Conservation (phyloP, 2,888 invertebrate species). For the Pteria penguin region DNA sequence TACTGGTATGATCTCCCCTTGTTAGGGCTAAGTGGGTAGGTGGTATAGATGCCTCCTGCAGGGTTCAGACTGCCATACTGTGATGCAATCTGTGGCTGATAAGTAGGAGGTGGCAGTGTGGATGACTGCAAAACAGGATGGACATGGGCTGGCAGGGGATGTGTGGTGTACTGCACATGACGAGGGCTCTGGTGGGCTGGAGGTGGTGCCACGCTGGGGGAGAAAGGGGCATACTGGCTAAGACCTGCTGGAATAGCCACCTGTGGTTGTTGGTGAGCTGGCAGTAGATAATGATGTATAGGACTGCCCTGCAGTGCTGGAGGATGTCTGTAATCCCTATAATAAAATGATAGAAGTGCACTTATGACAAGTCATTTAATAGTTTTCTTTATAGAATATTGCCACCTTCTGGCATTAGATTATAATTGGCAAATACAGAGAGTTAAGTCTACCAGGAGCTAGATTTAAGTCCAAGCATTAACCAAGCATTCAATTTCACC, state of each 20-base stretch:
- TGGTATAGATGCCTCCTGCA: conserved; percentile 84
- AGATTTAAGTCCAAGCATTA: too few species aligned
- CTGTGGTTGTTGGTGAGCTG: conserved; percentile 77
- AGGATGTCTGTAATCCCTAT: conserved; percentile 83
- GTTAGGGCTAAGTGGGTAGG: conserved; percentile 85
- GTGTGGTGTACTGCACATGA: conserved; percentile 83
- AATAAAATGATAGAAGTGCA: conserved; percentile 38
- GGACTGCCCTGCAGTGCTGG: conserved; percentile 68
- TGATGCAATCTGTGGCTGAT: conserved; percentile 69
- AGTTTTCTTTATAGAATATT: not conserved
- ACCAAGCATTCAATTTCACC: too few species aligned
- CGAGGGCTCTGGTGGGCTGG: conserved; percentile 89
- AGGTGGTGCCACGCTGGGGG: conserved; percentile 85
- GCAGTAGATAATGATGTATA: conserved; percentile 78
- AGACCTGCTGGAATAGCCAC: conserved; percentile 69
- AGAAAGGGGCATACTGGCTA: conserved; percentile 73
- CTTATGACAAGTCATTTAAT: too few species aligned
- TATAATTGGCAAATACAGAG: not conserved
- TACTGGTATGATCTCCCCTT: conserved; percentile 84
- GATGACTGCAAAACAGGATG: conserved; percentile 80
- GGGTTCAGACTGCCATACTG: conserved; percentile 84
- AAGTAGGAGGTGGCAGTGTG: conserved; percentile 63
- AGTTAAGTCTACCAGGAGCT: too few species aligned
- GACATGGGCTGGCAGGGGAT: conserved; percentile 90
- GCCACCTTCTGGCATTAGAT: not conserved